These are phyloP conservation scores for Palythoa grandis DNA, from an alignment of 92 coral and sea anemone genomes.

Conservation along the genomic window DNA sequence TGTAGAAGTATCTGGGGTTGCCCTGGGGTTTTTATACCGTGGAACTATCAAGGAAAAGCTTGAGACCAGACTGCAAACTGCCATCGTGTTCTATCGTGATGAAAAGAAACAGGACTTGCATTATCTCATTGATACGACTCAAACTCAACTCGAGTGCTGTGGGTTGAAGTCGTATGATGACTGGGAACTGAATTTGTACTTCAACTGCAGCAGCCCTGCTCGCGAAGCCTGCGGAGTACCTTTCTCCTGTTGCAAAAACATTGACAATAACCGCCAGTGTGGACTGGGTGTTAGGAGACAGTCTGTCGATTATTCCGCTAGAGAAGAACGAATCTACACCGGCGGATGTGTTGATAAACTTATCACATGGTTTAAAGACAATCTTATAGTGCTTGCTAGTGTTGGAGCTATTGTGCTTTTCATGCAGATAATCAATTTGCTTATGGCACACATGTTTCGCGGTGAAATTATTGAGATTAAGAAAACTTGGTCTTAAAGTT, in stretches of 20 bases:
- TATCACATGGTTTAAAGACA: slow-evolving; percentile 57
- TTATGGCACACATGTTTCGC: slow-evolving; percentile 59
- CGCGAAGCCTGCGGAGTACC: slow-evolving; percentile 80
- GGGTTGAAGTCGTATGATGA: slow-evolving; percentile 61
- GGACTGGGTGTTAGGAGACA: slow-evolving; percentile 58
- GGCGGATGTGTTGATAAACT: slow-evolving; percentile 59
- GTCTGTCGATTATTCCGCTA: slow-evolving; percentile 10
- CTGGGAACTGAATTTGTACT: slow-evolving; percentile 65
- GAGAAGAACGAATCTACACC: slow-evolving; percentile 52
- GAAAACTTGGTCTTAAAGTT: neutral
- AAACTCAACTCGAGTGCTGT: slow-evolving; percentile 67
- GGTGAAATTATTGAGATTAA: slow-evolving; percentile 42
- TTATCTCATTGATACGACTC: slow-evolving; percentile 66
- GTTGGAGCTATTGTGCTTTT: slow-evolving; percentile 49
- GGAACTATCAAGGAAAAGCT: slow-evolving; percentile 53
- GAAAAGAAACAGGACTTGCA: slow-evolving; percentile 62
- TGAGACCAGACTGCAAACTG: slow-evolving; percentile 28
- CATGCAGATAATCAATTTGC: slow-evolving; percentile 59
- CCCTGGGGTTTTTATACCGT: slow-evolving; percentile 55
- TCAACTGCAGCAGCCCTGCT: slow-evolving; percentile 61
- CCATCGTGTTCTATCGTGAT: slow-evolving; percentile 64
- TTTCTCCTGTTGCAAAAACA: slow-evolving; percentile 63
- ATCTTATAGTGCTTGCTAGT: slow-evolving; percentile 57
- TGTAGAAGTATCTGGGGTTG: slow-evolving; percentile 54
- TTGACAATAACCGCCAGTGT: slow-evolving; percentile 69